These are phyloP conservation scores for Tyto alba DNA, from an alignment of 2,113 vertebrate genomes.

Conservation along the genomic window DNA sequence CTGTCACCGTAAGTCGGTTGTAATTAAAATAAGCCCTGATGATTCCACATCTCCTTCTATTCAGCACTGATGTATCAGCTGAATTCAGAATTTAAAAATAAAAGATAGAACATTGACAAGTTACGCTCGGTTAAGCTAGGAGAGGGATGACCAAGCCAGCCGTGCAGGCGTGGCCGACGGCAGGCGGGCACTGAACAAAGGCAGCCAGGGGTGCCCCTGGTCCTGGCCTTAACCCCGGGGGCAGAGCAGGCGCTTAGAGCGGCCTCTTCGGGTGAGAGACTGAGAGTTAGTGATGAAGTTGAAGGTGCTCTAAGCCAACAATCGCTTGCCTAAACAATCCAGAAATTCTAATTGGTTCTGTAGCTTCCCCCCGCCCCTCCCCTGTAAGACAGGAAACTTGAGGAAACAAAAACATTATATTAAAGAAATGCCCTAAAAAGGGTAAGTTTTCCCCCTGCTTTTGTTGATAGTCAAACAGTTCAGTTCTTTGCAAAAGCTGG, in stretches of 20 bases:
- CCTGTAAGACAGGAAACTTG: background rate
- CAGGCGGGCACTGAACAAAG: accelerated
- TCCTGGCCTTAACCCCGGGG: accelerated
- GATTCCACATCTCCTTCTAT: background rate
- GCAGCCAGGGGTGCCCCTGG: background rate
- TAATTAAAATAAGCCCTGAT: background rate
- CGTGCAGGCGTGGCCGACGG: background rate
- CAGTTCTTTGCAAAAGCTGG: background rate
- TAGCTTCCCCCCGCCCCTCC: background rate
- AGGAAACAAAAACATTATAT: background rate
- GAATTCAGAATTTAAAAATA: background rate
- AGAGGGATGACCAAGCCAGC: background rate
- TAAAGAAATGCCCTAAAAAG: background rate
- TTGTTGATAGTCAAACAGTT: background rate
- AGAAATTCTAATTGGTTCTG: background rate
- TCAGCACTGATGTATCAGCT: background rate
- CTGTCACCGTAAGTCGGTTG: background rate
- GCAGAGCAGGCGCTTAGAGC: background rate
- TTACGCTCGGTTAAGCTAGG: background rate
- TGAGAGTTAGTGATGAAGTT: background rate
- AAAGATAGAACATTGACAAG: background rate
- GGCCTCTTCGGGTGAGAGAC: background rate
- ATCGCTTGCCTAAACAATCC: background rate
- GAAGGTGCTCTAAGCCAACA: background rate
- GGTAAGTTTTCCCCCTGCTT: background rate